Conservation (phyloP, 1,140 invertebrate genomes). For the Glossosoma conforme region DNA sequence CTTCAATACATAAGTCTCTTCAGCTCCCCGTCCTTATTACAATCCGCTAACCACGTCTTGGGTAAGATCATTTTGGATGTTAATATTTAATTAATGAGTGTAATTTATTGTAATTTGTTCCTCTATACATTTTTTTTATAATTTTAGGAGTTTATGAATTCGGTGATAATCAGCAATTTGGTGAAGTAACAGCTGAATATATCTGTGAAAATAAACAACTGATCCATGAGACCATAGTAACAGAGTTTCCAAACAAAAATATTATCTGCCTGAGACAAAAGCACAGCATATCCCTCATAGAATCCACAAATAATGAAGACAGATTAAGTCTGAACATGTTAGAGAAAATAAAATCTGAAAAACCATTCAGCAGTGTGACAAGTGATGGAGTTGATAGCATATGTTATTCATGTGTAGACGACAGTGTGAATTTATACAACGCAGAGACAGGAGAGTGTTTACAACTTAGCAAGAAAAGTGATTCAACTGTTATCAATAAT, state of each 20-base stretch:
- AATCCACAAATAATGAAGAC: neutral
- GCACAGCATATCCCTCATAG: conserved; percentile 14
- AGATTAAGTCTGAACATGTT: conserved; percentile 1
- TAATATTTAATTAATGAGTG: conserved; percentile 3
- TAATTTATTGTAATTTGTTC: neutral
- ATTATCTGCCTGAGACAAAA: conserved; percentile 22
- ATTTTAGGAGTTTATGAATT: conserved; percentile 18
- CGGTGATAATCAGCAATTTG: neutral
- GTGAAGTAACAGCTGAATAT: conserved; percentile 10
- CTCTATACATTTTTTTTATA: conserved; percentile 5
- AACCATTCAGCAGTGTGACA: conserved; percentile 20
- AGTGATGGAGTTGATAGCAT: conserved; percentile 7
- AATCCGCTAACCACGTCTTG: conserved; percentile 14
- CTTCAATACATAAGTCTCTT: neutral
- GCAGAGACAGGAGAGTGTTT: conserved; percentile 5
- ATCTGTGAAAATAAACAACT: conserved; percentile 10
- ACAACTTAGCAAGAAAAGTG: neutral
- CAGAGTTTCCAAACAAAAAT: conserved; percentile 3
- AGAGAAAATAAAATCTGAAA: conserved; percentile 12
- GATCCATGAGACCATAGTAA: conserved; percentile 21
- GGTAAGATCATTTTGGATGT: conserved; percentile 12
- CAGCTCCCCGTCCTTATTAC: conserved; percentile 7
- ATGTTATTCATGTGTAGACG: conserved; percentile 9
- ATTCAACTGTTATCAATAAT: conserved; percentile 10
- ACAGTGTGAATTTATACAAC: conserved; percentile 10